These are phyloP conservation scores for Ostrea denselamellosa DNA, from an alignment of 1,140 invertebrate species.

Conservation along the genomic window DNA sequence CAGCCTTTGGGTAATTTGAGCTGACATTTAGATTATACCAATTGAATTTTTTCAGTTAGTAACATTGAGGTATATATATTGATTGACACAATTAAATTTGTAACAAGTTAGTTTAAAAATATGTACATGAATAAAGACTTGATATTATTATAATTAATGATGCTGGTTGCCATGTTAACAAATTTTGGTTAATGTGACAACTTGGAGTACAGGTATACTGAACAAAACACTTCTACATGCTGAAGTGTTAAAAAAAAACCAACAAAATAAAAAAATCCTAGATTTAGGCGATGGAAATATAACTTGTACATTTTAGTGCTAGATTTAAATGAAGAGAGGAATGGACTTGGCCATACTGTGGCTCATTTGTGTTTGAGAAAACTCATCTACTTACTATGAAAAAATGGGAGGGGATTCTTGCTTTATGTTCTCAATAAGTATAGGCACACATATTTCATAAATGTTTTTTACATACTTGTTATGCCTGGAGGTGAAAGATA, in stretches of 20 bases:
- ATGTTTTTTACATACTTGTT: slow-evolving; percentile 12
- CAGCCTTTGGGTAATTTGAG: neutral
- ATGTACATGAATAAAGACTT: neutral
- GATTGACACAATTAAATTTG: neutral
- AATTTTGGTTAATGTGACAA: too few species aligned
- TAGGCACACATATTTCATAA: neutral
- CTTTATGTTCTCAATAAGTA: neutral
- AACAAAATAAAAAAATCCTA: too few species aligned
- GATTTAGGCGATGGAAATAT: too few species aligned
- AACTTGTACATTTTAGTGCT: too few species aligned
- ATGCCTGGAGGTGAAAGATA: neutral
- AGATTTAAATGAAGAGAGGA: neutral
- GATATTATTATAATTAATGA: too few species aligned
- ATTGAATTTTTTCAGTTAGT: neutral
- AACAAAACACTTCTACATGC: too few species aligned
- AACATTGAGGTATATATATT: neutral
- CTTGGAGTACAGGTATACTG: too few species aligned
- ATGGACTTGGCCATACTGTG: neutral
- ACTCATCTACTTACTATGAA: neutral
- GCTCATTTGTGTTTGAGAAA: neutral
- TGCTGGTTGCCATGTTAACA: too few species aligned
- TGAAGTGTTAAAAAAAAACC: too few species aligned
- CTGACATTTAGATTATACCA: neutral
- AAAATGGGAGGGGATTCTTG: neutral
- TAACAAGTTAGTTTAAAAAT: neutral